Conservation (phyloP, 2,888 invertebrate genomes). For the Chymomyza fuscimana region DNA sequence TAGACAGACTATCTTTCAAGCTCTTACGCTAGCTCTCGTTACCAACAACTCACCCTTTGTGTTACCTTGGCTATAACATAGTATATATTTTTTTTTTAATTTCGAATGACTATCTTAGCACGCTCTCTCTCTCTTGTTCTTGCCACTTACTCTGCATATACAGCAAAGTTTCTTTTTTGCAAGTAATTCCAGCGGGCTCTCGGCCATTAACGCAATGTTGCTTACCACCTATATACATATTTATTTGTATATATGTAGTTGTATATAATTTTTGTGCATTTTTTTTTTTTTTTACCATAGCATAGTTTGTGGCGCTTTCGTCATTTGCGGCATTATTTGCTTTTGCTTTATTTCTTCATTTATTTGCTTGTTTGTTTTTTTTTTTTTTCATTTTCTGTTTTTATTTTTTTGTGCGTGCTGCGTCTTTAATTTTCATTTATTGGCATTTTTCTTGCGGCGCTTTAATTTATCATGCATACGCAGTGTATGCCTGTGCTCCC, state of each 20-base stretch:
- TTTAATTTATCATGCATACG: conserved; percentile 60
- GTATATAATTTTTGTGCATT: not conserved
- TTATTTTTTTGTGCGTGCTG: conserved; percentile 26
- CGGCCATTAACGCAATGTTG: not conserved
- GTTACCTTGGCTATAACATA: no score
- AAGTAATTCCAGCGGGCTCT: not conserved
- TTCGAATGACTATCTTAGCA: not conserved
- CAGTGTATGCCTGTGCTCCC: conserved; percentile 27
- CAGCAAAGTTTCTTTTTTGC: not conserved
- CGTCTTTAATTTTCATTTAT: conserved; percentile 46
- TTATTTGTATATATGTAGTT: not conserved
- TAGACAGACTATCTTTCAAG: not conserved
- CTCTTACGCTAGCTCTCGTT: no score
- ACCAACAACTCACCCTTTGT: no score
- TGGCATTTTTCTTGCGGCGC: conserved; percentile 45
- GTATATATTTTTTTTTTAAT: not conserved
- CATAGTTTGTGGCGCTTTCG: not conserved
- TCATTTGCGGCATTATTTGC: not conserved
- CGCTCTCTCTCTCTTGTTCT: no score
- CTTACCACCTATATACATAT: not conserved
- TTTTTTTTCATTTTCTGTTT: conserved; percentile 55
- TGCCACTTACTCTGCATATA: not conserved
- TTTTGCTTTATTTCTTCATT: not conserved
- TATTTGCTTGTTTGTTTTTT: conserved; percentile 5
- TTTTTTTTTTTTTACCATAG: not conserved